Base-by-base conservation (phyloP, 2,888 invertebrate genomes). In the Lordiphosa fenestrarum region DNA sequence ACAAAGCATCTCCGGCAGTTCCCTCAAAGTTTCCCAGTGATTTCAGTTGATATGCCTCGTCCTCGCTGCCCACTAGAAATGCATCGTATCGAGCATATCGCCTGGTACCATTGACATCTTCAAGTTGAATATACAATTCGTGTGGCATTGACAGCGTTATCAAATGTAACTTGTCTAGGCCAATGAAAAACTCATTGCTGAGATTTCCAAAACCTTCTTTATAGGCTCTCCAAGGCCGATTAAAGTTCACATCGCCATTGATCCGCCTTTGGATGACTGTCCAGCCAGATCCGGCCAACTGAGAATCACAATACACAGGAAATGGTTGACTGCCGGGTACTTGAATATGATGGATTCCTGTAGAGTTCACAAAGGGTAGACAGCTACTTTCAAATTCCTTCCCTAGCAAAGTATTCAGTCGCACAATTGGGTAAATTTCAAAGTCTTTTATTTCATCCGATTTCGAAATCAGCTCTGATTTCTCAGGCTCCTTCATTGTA, bases 201-300 rank as follows among this genome's bases (percentile, higher is more conserved):
- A n/a, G n/a, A n/a, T n/a, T n/a, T 2, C 36, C 36, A 13, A 48
- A 37, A 4, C 37, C 37, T 7, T 48, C n/a, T 3, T 4, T 4
- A 37, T 9, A 37, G 0, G n/a, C n/a, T 2, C 9, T 4, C 48
- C 37, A 37, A 3, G 6, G 12, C 13, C 23, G 2, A 9, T 23
- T 2, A 23, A 37, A 37, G 3, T 47, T 9, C n/a, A 12, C 19
- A 12, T 35, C 19, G 2, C 19, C 36, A n/a, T 47, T 33, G 2
- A 12, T 21, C 4, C 21, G 36, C 7, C 35, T 3, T 2, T 36
- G 33, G 6, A 47, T 35, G 12, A 47, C 47, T 0, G 19, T 35
- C 47, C 47, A 47, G 3, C 47, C 47, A 6, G 30, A 30, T 30
- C 30, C 30, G 30, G 30, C 30, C 30, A 30, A 30, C 9, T 30